Base-by-base conservation (phyloP, 2,888 invertebrate species). In the Ligdia adustata region DNA sequence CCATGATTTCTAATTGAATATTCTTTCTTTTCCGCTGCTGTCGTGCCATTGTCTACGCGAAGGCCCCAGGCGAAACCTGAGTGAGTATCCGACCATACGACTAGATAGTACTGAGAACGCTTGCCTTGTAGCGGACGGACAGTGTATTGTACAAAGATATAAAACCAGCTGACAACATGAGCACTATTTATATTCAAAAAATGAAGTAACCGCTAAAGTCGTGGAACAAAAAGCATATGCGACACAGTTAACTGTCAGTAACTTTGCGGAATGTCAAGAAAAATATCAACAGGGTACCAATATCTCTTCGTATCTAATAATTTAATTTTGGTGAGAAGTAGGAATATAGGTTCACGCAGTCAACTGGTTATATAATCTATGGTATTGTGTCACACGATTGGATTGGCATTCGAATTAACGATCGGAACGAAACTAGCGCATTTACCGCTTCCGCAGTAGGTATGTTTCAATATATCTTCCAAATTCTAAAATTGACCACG, bases 1-100 rank as follows among this genome's bases (percentile, higher is more conserved):
- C 43, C 51, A 55, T 52, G 57, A 49, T 57, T 61, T 76, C 65
- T 86, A 85, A 89, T 84, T 64, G 57, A 72, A 57, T 72, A 68
- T 75, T 77, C 76, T 82, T 81, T 69, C 75, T 71, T 79, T 80
- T 74, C 72, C 73, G 77, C 76, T 74, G 80, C 86, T 79, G 90
- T 75, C 61, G 75, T 66, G 72, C 62, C 63, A 66, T 73, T 72
- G 60, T 74, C 79, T 69, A 80, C 79, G 62, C 85, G 91, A 91
- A 92, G 93, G 84, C 92, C 92, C 85, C 92, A 93, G 88, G 92
- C 91, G 85, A 93, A 92, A 90, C 92, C 84, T 89, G 93, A 93
- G 93, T 93, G 92, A 93, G 93, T 93, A 81, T 55, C 64, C 52
- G 57, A 60, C 56, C 32, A 50, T 51, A 56, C 66, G 53, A 43